Base-by-base conservation (phyloP, 2,113 vertebrate genomes). In the Bubo bubo region DNA sequence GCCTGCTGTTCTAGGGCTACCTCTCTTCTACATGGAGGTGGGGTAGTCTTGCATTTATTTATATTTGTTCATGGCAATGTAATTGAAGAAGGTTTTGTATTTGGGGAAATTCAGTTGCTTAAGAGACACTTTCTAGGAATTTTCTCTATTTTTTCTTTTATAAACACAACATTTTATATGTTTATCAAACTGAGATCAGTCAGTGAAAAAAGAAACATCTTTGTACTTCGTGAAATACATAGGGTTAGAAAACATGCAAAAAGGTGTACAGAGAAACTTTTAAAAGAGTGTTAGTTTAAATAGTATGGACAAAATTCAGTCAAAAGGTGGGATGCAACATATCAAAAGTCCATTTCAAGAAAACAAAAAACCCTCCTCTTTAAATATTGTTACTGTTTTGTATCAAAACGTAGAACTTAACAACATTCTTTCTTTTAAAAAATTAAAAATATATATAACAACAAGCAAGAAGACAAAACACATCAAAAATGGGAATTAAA, bases 401-500 rank as follows among this genome's bases (percentile, higher is more conserved):
- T 91, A 98, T 97, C 97, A 98, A 98, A 98, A 98, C 63, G 94
- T 95, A 98, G 97, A 98, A 98, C 96, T 98, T 97, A 98, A 98
- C 96, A 96, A 98, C 98, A 97, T 97, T 97, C 96, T 98, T 97
- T 98, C 95, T 97, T 98, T 97, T 96, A 98, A 98, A 98, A 98
- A 97, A 98, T 97, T 89, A 97, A 96, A 98, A 97, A 98, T 59
- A 88, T 97, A 98, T 98, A 97, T 97, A 98, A 99, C 99, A 99
- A 99, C 99, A 99, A 99, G 99, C 98, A 99, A 99, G 99, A 99
- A 99, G 99, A 99, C 99, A 99, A 99, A 99, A 99, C 99, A 99
- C 99, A 99, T 99, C 99, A 98, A 99, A 99, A 99, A 98, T 98
- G 97, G 98, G 98, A 99, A 99, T 98, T 98, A 98, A 97, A 96